Percentiles rank a stretch among this genome's conserved stretches.
These are phyloP conservation scores for Hyla sarda DNA, from an alignment of 2,113 vertebrate genomes.

Conservation along the genomic window DNA sequence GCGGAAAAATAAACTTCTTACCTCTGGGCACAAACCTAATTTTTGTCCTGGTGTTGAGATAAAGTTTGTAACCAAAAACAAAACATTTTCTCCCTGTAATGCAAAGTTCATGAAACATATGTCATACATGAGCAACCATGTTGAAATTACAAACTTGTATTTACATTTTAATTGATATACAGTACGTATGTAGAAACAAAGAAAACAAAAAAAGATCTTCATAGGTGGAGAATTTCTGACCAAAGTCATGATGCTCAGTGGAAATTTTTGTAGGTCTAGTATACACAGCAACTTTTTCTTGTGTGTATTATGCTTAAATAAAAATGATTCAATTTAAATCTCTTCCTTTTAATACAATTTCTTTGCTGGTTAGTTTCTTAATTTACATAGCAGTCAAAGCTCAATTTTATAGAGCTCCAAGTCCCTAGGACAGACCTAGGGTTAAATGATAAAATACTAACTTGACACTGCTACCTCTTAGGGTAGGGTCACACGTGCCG, in stretches of 20 bases:
- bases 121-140: background rate
- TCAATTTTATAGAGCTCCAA: too few relatives aligned
- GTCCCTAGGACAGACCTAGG: too few relatives aligned
- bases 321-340: too few relatives aligned
- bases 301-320: too few relatives aligned
- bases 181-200: background rate
- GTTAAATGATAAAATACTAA: too few relatives aligned
- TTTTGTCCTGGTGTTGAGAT: conserved; percentile 68
- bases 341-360: too few relatives aligned
- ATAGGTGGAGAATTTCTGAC: background rate
- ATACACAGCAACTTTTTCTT: background rate
- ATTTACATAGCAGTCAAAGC: too few relatives aligned
- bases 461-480: too few relatives aligned
- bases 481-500: too few relatives aligned
- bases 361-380: too few relatives aligned
- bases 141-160: background rate
- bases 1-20: conserved; percentile 50
- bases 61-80: conserved; percentile 77
- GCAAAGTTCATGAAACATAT: background rate
- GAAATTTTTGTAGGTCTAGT: background rate
- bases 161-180: background rate
- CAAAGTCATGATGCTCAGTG: too few relatives aligned
- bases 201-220: background rate
- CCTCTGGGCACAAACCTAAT: conserved; percentile 76
- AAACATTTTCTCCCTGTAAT: conserved; percentile 70